Base-by-base conservation (phyloP, 2,797 vertebrate species). In the Phalanger gymnotis region DNA sequence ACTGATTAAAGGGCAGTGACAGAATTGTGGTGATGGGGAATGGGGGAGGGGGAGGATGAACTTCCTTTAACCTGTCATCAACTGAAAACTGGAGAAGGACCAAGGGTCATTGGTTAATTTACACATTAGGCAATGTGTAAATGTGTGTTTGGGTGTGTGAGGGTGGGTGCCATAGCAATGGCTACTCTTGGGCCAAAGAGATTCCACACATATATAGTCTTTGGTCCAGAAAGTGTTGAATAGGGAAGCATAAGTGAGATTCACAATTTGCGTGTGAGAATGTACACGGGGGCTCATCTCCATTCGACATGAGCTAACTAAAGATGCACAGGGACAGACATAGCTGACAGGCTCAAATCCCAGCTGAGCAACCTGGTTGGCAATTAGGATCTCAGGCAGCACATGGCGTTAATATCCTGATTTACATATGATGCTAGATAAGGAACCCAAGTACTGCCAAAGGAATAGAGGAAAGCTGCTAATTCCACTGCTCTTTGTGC, bases 391-490 rank as follows among this genome's bases (percentile, higher is more conserved):
- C 5, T 54, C 40, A 25, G n/a, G 54, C 19, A 81, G 25, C 52
- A 19, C 47, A 0, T 52, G 73, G 61, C 52, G 52, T 90, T 87
- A 54, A 91, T 40, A 28, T 0, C n/a, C 54, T 91, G 54, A 47
- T 55, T 30, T 12, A 53, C 90, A 54, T 92, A 25, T 12, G 51
- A 13, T 13, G 31, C 57, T 22, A 19, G 54, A 54, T 9, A 47
- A 61, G 5, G 30, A 40, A 92, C 0, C 0, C 6, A 1, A n/a
- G 1, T 10, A 5, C 5, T 3, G 2, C 22, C 94, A n/a, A 54
- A 53, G 92, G 25, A 53, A 92, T 31, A 27, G 31, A 53, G 89
- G 54, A 61, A 55, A 53, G 30, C 54, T 54, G 31, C 27, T 7
- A 56, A 14, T 90, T 27, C 54, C 54, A 5, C 0, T 51, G 12